A percentile compares a stretch with the other conserved stretches of the same genome.
These are phyloP conservation scores for Psilopogon haemacephalus DNA, from an alignment of 2,113 vertebrate genomes.

Conservation along the genomic window DNA sequence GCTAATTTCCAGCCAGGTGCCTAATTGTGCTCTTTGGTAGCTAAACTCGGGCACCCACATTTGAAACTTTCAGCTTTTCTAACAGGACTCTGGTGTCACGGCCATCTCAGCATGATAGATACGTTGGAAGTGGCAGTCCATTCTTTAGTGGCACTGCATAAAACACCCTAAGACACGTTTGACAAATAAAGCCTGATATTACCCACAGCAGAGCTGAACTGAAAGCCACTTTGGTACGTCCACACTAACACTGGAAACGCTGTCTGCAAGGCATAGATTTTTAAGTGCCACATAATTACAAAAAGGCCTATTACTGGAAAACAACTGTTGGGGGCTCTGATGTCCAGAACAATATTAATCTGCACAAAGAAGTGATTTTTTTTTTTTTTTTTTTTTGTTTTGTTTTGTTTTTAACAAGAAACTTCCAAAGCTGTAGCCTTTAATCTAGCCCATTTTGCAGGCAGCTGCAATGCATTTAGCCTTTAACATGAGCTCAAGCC, in stretches of 20 bases:
- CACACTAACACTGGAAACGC: background rate
- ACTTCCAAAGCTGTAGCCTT: background rate
- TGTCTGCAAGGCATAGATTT: constrained; percentile 3
- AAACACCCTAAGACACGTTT: background rate
- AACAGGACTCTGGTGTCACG: background rate
- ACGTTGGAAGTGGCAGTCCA: background rate
- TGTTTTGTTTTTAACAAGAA: background rate
- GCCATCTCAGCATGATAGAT: background rate
- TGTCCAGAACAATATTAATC: constrained; percentile 3
- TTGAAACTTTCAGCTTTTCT: background rate
- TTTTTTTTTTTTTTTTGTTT: background rate
- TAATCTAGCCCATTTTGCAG: constrained; percentile 33
- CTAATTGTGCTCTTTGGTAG: background rate
- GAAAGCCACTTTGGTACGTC: background rate
- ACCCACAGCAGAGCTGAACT: constrained; percentile 1
- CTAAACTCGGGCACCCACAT: fast-evolving
- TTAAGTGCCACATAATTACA: constrained; percentile 8
- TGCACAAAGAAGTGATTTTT: background rate
- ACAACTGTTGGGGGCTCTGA: background rate
- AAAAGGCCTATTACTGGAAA: constrained; percentile 19
- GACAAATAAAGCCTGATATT: constrained; percentile 12
- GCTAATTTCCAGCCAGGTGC: background rate
- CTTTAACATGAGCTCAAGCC: constrained; percentile 35
- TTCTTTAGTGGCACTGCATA: background rate
- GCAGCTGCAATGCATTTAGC: constrained; percentile 40